Base-by-base conservation (phyloP, 2,888 invertebrate species). In the Tupiocoris notatus region DNA sequence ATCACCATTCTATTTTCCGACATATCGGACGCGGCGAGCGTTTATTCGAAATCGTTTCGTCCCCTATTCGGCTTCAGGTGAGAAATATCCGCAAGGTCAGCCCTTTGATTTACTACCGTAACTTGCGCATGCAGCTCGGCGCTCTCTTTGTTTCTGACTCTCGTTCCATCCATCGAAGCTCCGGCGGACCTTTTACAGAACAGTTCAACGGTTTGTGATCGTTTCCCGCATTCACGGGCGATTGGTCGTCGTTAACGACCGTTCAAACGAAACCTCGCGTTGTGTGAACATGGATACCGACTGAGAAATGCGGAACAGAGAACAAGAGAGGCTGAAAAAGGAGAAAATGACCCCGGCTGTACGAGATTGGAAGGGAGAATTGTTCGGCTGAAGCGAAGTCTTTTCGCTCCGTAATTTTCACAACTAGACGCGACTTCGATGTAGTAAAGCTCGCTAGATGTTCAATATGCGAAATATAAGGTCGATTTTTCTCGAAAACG, bases 211-310 rank as follows among this genome's bases (percentile, higher is more conserved):
- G 39, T 39, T 39, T 39, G 39, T 12, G 39, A 39, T 39, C 39
- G 39, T 39, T 39, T 39, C 39, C 39, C n/a, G 17, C 23, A n/a
- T 65, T 65, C 65, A 65, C 65, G 17, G 39, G 17, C 65, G 39
- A 65, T 65, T 65, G 65, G 39, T n/a, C 65, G 39, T 39, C 20
- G 17, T 39, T 65, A 65, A 65, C 65, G 24, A 65, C 65, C 65
- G 39, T 65, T 39, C 65, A 20, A 65, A 65, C 39, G 65, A 20
- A 65, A 39, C 39, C 39, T 39, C 12, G 39, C n/a, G 39, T 39
- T 39, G 39, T 39, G 39, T 39, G 39, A 39, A 39, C 39, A 39
- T n/a, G n/a, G n/a, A n/a, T n/a, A n/a, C n/a, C 39, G 6, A 39
- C 39, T 39, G 39, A 39, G 39, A 39, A 12, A 39, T 39, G 12